These are phyloP conservation scores for Drosophila anceps DNA, from an alignment of 2,888 invertebrate genomes.

Conservation along the genomic window DNA sequence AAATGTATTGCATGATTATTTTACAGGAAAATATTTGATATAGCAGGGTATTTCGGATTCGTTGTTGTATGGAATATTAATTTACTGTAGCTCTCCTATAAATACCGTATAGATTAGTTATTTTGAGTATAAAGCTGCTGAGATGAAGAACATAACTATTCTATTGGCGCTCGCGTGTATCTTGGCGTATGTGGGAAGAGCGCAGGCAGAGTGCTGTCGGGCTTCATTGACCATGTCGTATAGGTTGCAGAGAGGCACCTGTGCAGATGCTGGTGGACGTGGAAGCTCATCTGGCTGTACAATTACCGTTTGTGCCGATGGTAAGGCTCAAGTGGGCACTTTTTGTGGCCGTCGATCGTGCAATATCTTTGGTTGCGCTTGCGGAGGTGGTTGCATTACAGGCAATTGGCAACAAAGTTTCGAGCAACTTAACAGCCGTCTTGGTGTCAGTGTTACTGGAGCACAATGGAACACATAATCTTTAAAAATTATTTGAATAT, in stretches of 20 bases:
- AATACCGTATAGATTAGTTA: not conserved
- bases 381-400: not conserved
- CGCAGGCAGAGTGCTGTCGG: slow-evolving; percentile 1
- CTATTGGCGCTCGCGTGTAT: not conserved
- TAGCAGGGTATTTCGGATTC: not conserved
- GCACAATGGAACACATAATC: not conserved
- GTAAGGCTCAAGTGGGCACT: slow-evolving; percentile 5
- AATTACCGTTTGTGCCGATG: slow-evolving; percentile 3
- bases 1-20: not conserved
- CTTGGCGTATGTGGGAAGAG: slow-evolving; percentile 5
- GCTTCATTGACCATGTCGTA: slow-evolving; percentile 1
- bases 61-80: not conserved
- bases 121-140: too few relatives aligned
- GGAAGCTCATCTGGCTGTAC: not conserved
- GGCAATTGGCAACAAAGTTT: slow-evolving; percentile 2
- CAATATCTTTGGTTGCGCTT: slow-evolving; percentile 1
- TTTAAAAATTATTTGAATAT: not conserved
- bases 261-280: not conserved
- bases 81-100: not conserved
- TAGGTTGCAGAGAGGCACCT: not conserved
- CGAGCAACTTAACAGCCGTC: not conserved
- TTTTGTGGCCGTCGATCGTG: slow-evolving; percentile 3
- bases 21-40: too few relatives aligned
- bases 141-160: not conserved
- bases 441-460: not conserved